Conservation (phyloP, 2,797 vertebrate genomes). For the Cossypha niveicapilla region DNA sequence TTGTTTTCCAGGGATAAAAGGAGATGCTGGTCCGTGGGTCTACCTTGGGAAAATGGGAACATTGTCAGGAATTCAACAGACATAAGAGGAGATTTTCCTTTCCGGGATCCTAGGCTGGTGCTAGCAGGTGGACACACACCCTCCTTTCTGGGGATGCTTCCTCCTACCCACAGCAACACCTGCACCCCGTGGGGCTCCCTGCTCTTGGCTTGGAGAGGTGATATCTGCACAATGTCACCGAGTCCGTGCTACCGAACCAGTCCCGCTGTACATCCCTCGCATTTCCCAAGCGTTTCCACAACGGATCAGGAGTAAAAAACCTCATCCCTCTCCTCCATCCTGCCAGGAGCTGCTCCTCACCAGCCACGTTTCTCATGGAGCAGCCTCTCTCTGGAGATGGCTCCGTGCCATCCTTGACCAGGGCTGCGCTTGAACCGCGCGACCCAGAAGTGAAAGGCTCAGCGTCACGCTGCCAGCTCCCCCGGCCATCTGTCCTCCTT, state of each 20-base stretch:
- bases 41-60: neutral
- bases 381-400: neutral
- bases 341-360: fast-evolving
- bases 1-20: neutral
- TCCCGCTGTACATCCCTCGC: fast-evolving
- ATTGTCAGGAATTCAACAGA: neutral
- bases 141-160: neutral
- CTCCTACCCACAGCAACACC: neutral
- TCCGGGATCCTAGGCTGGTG: fast-evolving
- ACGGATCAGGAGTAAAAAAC: neutral
- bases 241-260: fast-evolving
- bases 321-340: fast-evolving
- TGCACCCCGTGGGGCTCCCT: fast-evolving
- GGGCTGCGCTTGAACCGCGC: neutral
- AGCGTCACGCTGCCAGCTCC: neutral
- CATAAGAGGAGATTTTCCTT: fast-evolving
- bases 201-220: neutral
- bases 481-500: constrained; percentile 50
- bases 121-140: neutral
- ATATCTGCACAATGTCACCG: fast-evolving
- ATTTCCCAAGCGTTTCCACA: fast-evolving
- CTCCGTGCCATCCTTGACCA: constrained; percentile 41
- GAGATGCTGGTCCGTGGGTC: neutral
- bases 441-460: constrained; percentile 59
- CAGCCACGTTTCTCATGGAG: constrained; percentile 22